phyloP scores from a whole-genome alignment of 2,888 invertebrate species.

The Polymixis flavicincta region DNA sequence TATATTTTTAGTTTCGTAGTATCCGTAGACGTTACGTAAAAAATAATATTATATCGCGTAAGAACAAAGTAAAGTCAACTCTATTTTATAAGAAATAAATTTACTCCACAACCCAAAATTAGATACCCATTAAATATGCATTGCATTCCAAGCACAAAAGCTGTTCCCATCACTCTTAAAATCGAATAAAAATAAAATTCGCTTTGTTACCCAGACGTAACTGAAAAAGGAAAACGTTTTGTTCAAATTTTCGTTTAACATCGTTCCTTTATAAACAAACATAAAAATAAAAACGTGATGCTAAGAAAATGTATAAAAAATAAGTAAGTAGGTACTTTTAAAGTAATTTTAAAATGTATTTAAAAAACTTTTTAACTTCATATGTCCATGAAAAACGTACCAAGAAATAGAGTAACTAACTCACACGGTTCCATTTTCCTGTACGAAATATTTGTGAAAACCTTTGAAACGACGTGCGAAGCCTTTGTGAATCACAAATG shows the following conservation, averaged over 20 bases:
- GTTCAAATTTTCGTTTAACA: conserved; percentile 26
- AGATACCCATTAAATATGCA: conserved; percentile 9
- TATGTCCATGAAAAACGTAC: conserved; percentile 14
- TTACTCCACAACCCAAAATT: not conserved
- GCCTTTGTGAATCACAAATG: conserved; percentile 57
- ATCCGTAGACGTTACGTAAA: not conserved
- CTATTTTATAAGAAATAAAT: not conserved
- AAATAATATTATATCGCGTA: not conserved
- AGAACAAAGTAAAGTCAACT: not conserved
- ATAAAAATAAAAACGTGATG: conserved; percentile 25
- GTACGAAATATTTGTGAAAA: conserved; percentile 25
- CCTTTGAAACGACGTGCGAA: conserved; percentile 34
- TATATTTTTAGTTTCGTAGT: not conserved
- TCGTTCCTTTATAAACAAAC: conserved; percentile 25
- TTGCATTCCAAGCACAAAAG: conserved; percentile 28
- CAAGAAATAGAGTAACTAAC: conserved; percentile 7
- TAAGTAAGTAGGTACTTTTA: too few species aligned
- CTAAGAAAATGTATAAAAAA: conserved; percentile 4
- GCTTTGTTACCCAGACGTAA: conserved; percentile 10
- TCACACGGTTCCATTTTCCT: conserved; percentile 7
- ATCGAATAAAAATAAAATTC: conserved; percentile 37
- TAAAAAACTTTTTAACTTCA: too few species aligned
- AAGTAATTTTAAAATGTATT: too few species aligned
- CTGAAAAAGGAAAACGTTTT: conserved; percentile 19
- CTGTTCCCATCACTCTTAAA: conserved; percentile 16